Evolutionary conservation across 1,140 invertebrate genomes (phyloP).

Genomic region (Monomorium pharaonis): DNA sequence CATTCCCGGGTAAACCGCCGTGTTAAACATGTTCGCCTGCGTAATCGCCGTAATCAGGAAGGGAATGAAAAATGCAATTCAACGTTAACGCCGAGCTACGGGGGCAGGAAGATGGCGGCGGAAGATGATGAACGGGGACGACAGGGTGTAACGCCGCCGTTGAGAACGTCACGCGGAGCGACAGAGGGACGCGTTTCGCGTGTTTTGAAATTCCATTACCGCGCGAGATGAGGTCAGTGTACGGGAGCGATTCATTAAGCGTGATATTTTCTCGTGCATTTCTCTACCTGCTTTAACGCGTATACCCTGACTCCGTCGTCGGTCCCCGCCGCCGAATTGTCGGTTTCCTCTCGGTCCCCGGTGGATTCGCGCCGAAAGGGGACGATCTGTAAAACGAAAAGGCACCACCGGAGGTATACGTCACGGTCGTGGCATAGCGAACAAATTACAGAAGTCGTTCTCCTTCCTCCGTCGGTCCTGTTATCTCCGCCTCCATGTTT

Average conservation of each 20-base stretch:
- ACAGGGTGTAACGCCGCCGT: neutral
- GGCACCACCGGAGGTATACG: neutral
- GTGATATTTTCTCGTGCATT: slow-evolving; percentile 70
- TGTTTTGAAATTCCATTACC: slow-evolving; percentile 81
- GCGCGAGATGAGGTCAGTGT: slow-evolving; percentile 74
- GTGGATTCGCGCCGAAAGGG: slow-evolving; percentile 39
- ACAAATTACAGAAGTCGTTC: slow-evolving; percentile 3
- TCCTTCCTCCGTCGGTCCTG: neutral
- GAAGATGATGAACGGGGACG: slow-evolving; percentile 30
- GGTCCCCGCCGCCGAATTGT: slow-evolving; percentile 30
- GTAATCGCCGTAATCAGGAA: slow-evolving; percentile 22
- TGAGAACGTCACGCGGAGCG: slow-evolving; percentile 36
- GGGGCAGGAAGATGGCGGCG: neutral
- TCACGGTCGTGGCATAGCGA: slow-evolving; percentile 19
- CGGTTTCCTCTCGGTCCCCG: slow-evolving; percentile 18
- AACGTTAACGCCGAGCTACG: neutral
- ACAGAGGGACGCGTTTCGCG: slow-evolving; percentile 63
- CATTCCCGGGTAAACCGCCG: neutral
- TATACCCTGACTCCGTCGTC: too few species aligned
- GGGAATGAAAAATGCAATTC: slow-evolving; percentile 63
- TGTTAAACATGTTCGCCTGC: neutral
- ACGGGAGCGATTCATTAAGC: slow-evolving; percentile 74
- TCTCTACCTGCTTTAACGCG: slow-evolving; percentile 49
- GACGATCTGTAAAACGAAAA: slow-evolving; percentile 31
- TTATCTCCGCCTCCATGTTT: neutral